Evolutionary conservation across 1,140 invertebrate species (phyloP).

Genomic region (Coelopa frigida): DNA sequence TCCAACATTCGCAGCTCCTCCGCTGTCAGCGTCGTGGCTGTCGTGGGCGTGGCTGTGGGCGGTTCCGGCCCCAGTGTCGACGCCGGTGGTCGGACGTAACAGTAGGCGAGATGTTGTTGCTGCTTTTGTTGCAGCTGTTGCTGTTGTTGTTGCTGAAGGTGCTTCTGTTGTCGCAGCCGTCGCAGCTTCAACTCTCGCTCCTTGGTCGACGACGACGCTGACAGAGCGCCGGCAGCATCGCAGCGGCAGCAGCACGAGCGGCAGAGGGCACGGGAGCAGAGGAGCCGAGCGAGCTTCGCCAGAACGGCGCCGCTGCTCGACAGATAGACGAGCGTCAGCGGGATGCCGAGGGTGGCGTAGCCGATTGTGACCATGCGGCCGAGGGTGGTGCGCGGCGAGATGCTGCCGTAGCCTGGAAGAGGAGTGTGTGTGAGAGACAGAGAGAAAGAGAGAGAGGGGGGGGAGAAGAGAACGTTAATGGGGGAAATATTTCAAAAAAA

Average conservation of each 20-base stretch:
- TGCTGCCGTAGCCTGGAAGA: background rate
- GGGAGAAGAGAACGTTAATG: background rate
- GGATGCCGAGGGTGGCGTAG: background rate
- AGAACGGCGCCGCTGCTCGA: background rate
- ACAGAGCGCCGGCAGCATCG: background rate
- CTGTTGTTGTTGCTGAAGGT: too few relatives aligned
- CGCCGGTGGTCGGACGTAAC: constrained; percentile 8
- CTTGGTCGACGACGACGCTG: too few relatives aligned
- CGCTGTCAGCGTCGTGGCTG: constrained; percentile 1
- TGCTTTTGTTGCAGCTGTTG: background rate
- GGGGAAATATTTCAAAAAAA: too few relatives aligned
- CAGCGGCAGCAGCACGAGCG: background rate
- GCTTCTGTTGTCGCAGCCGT: too few relatives aligned
- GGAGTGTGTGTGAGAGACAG: background rate
- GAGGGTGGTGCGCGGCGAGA: background rate
- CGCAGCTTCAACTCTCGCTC: too few relatives aligned
- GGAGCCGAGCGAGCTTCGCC: background rate
- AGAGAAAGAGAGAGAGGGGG: background rate
- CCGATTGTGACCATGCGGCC: background rate
- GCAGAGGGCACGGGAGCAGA: background rate
- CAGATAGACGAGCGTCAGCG: background rate
- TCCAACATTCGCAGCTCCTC: too few relatives aligned
- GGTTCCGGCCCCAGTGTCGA: background rate
- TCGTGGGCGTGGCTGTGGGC: background rate
- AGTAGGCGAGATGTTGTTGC: background rate